Base-by-base conservation (phyloP, 2,888 invertebrate species). In the Tetranychus truncatus region DNA sequence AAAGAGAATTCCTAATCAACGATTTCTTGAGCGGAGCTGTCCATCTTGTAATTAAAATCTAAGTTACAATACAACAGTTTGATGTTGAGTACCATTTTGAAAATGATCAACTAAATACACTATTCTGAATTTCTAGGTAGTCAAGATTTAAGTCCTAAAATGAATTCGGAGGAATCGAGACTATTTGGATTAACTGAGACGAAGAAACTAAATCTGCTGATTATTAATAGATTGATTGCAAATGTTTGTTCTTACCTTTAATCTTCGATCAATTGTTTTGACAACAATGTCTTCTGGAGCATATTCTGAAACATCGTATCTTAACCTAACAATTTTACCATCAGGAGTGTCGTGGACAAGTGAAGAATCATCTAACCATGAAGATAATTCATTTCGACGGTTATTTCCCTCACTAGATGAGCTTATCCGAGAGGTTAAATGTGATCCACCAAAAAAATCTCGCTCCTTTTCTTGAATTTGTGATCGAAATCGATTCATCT, bases 291-390 rank as follows among this genome's bases (percentile, higher is more conserved):
- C 96, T 84, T 97, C 97, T 5, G 87, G 86, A 76, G 91, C 90
- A 85, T 96, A 97, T 84, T 96, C 94, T 82, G 93, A 92, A 80
- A 97, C 95, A 83, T 97, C 96, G 85, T 97, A 97, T 82, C 95
- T 88, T 45, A 97, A 87, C 83, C 95, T 93, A 80, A 97, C 87
- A 82, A 91, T 89, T 85, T 95, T 95, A 85, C 89, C 93, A 83
- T 93, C 91, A 75, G 92, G 93, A 81, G 93, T 92, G 81, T 94
- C 92, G 84, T 94, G 91, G 83, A 92, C 94, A 80, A 95, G 87
- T 20, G 95, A 95, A 74, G 94, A 95, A 79, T 91, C 91, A 82
- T 91, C 91, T 80, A 87, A 84, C 91, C 89, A 92, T 82, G 89
- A 89, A 82, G 85, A 83, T 75, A 87, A 85, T 80, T 87, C 87